Evolutionary conservation across 2,113 vertebrate genomes (phyloP), one percentile per base, ranked within the genome.

Genomic region (Carassius auratus): DNA sequence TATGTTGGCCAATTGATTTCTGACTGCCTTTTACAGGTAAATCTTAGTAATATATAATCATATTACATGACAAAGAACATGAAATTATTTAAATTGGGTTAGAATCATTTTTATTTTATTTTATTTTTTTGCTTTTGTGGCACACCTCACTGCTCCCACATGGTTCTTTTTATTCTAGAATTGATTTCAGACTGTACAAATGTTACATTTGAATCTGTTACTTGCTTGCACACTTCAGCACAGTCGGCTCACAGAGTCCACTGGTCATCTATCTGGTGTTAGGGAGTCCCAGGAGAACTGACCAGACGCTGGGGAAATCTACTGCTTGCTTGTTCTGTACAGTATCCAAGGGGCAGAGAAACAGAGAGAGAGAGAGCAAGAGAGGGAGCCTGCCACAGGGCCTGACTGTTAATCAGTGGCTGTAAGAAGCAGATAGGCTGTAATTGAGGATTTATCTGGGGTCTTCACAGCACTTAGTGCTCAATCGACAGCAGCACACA

Each of bases 391-490:
- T 14, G 85, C 76, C 87, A 87, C 77, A 50, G 66, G 73, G 85
- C 86, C 89, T 84, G 52, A 83, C 85, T 90, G 87, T 92, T 93
- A 92, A 93, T 94, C 91, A 92, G 88, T 79, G 88, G 86, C 86
- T 86, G 83, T 85, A 85, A 89, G 85, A 80, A 89, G 83, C 87
- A 89, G 85, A 90, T 90, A 86, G 86, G 87, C 86, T 36, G 88
- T 91, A 91, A 89, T 90, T 79, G 86, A 92, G 83, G 89, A 91
- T 92, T 93, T 93, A 92, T 91, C 89, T 91, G 84, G 83, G 89
- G 83, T 92, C 85, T 90, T 91, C 85, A 85, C 89, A 92, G 84
- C 89, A 93, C 91, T 94, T 91, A 92, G 88, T 89, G 88, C 84
- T 89, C 90, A 90, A 66, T 90, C 86, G 84, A 92, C 87, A 87